A percentile compares a stretch with the other conserved stretches of the same genome.
These are phyloP conservation scores for Meloe dianella DNA, from an alignment of 2,888 invertebrate genomes.

Conservation along the genomic window DNA sequence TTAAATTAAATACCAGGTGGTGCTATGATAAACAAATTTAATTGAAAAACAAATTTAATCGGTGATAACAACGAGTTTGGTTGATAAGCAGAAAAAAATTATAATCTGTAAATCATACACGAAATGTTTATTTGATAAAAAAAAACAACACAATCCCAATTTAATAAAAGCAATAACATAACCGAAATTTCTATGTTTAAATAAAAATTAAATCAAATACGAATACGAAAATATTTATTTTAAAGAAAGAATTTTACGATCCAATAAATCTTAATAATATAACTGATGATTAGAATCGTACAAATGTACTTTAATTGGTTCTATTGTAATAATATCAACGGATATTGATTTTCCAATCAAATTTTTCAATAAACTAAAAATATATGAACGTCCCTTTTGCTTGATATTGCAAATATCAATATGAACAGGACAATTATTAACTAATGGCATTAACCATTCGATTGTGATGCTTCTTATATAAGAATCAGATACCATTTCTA, in stretches of 20 bases:
- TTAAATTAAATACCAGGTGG: too few relatives aligned
- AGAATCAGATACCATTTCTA: not conserved
- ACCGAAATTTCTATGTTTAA: not conserved
- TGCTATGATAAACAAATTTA: too few relatives aligned
- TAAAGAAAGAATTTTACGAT: not conserved
- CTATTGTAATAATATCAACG: not conserved
- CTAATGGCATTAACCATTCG: not conserved
- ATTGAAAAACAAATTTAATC: too few relatives aligned
- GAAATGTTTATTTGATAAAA: too few relatives aligned
- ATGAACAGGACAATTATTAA: not conserved
- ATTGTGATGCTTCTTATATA: not conserved
- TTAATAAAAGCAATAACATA: too few relatives aligned
- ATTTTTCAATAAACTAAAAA: not conserved
- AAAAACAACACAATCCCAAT: too few relatives aligned
- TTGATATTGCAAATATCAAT: not conserved
- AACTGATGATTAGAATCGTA: slow-evolving; percentile 3
- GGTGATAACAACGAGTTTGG: too few relatives aligned
- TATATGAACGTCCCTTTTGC: not conserved
- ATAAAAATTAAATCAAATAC: not conserved
- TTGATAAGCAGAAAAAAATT: too few relatives aligned
- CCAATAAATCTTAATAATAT: slow-evolving; percentile 8
- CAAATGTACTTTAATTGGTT: slow-evolving; percentile 1
- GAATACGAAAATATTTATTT: not conserved
- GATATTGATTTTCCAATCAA: not conserved
- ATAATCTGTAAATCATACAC: too few relatives aligned